Conservation (phyloP, 2,888 invertebrate genomes). For the Parapristionchus giblindavisi region DNA sequence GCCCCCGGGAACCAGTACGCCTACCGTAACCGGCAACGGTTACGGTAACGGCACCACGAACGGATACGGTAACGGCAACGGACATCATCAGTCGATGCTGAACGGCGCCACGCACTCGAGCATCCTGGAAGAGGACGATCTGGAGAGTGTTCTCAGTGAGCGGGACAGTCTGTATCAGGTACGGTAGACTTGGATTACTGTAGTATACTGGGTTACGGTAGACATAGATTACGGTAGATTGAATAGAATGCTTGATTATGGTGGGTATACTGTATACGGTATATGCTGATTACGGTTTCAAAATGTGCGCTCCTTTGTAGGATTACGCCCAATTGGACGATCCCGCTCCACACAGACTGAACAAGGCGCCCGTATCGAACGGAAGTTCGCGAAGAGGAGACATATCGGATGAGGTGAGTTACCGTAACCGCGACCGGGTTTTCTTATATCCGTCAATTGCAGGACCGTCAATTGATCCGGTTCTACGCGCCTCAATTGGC, state of each 20-base stretch:
- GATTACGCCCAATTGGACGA: slow-evolving; percentile 46
- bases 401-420: slow-evolving; percentile 44
- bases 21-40: no score
- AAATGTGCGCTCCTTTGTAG: slow-evolving; percentile 22
- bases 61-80: no score
- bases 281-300: neutral
- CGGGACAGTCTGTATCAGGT: slow-evolving; percentile 51
- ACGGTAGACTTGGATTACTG: neutral
- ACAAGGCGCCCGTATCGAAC: neutral
- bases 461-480: slow-evolving; percentile 77
- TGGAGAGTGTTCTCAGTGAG: slow-evolving; percentile 53
- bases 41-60: no score
- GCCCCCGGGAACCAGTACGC: slow-evolving; percentile 5
- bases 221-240: neutral
- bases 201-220: neutral
- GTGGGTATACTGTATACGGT: no score
- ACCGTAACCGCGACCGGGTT: neutral
- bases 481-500: slow-evolving; percentile 89
- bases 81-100: slow-evolving; percentile 3
- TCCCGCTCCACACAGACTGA: slow-evolving; percentile 74
- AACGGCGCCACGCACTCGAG: slow-evolving; percentile 38
- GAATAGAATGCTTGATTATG: neutral
- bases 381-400: neutral
- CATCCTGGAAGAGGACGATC: slow-evolving; percentile 61
- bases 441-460: slow-evolving; percentile 1